Evolutionary conservation across 2,797 vertebrate genomes (phyloP), one percentile per base, ranked within the genome.

Genomic region (Urophycis tenuis): DNA sequence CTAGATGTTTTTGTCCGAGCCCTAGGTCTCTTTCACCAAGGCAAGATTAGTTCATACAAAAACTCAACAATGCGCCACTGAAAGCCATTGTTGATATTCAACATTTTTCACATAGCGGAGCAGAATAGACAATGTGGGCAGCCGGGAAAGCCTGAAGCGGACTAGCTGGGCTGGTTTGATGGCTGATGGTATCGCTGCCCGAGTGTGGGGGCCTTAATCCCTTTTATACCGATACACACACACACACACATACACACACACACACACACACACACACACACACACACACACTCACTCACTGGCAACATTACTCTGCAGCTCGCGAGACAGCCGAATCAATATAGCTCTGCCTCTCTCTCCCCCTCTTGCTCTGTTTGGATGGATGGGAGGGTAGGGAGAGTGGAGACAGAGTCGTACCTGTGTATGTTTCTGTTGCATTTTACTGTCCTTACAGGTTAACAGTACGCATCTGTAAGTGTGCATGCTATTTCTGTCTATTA

Each of bases 41-140:
- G 96, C 96, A 98, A 99, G 96, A 99, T 99, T 99, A 99, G 96
- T 98, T 99, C 96, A 98, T 99, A 99, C 95, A 99, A 98, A 98
- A 98, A 92, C 96, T 98, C 96, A 98, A 99, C 96, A 98, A 99
- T 98, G 96, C 96, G 93, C 95, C 96, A 96, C 95, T 98, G 97
- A 98, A 97, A 98, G 95, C 96, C 96, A 99, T 98, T 99, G 97
- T 99, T 99, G 97, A 99, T 98, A 98, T 99, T 98, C 97, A 98
- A 98, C 97, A 99, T 99, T 99, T 99, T 98, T 98, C 97, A 99
- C 97, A 99, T 98, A 98, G 96, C 96, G 93, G 96, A 97, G 96
- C 96, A 98, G 97, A 99, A 98, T 97, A 98, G 97, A 99, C 97
- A 98, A 99, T 98, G 95, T 91, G 95, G 49, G 97, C 95, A 95